Conservation (phyloP, 1,140 invertebrate genomes). For the Piezodorus guildinii region DNA sequence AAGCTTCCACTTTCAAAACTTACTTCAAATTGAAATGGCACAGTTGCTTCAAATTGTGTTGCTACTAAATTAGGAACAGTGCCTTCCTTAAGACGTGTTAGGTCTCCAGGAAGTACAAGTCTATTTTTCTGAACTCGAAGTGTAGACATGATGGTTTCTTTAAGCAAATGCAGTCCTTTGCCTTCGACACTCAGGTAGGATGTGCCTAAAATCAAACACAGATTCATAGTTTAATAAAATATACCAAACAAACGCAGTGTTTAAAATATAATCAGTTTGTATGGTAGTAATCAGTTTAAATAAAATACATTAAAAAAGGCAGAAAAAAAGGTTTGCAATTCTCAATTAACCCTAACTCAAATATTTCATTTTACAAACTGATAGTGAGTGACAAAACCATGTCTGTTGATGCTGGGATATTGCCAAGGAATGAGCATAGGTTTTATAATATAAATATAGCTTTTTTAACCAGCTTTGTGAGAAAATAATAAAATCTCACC, state of each 20-base stretch:
- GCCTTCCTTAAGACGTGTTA: constrained; percentile 30
- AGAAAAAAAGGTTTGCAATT: too few relatives aligned
- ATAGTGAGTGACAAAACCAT: too few relatives aligned
- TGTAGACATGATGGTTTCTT: constrained; percentile 62
- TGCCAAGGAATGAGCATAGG: too few relatives aligned
- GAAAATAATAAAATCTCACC: too few relatives aligned
- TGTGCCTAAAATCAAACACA: constrained; percentile 40
- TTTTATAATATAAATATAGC: too few relatives aligned
- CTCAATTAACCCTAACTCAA: too few relatives aligned
- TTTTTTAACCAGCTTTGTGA: too few relatives aligned
- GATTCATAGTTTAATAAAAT: background rate
- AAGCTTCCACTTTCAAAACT: constrained; percentile 68
- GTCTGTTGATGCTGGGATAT: too few relatives aligned
- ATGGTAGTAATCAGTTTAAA: too few relatives aligned
- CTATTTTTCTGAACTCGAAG: constrained; percentile 46
- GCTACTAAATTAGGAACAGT: constrained; percentile 67
- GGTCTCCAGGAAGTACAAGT: constrained; percentile 43
- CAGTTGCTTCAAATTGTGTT: constrained; percentile 61
- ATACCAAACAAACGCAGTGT: background rate
- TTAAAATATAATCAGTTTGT: too few relatives aligned
- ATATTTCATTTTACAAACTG: too few relatives aligned
- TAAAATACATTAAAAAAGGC: too few relatives aligned
- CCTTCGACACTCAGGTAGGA: constrained; percentile 60
- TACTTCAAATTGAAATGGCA: constrained; percentile 76
- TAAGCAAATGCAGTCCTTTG: constrained; percentile 58